Conservation (phyloP, 2,797 vertebrate genomes). For the Coendou prehensilis region DNA sequence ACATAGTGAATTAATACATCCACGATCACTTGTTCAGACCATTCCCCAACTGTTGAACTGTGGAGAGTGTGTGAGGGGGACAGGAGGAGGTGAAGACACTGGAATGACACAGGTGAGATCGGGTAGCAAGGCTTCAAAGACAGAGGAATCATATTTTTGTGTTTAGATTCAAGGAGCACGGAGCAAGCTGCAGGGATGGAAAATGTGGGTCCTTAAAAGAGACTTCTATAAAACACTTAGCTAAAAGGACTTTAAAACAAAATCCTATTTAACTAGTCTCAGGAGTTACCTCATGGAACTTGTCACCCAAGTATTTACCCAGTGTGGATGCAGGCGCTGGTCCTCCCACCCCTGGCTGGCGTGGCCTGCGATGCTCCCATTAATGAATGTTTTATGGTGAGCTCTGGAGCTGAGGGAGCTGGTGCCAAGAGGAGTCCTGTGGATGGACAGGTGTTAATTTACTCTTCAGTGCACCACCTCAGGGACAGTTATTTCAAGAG, state of each 20-base stretch:
- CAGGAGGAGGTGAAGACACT: too few species aligned
- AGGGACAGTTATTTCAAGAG: slow-evolving; percentile 82
- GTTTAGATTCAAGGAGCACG: not conserved
- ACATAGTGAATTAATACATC: not conserved
- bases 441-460: slow-evolving; percentile 82
- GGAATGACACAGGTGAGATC: not conserved
- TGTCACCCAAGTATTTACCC: slow-evolving; percentile 1
- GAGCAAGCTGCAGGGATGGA: not conserved
- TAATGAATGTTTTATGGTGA: slow-evolving; percentile 87
- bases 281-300: not conserved
- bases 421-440: slow-evolving; percentile 49
- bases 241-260: not conserved
- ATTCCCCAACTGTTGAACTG: not conserved
- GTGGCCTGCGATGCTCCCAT: not conserved
- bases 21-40: not conserved
- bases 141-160: not conserved
- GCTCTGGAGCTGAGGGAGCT: slow-evolving; percentile 62
- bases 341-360: not conserved
- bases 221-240: not conserved
- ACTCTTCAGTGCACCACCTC: slow-evolving; percentile 71
- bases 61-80: not conserved
- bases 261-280: not conserved
- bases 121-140: not conserved
- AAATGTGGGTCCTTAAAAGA: not conserved
- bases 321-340: not conserved